A percentile compares a stretch with the other conserved stretches of the same genome.
Evolutionary conservation across 2,888 invertebrate species (phyloP).

Genomic region (Euspilapteryx auroguttella): DNA sequence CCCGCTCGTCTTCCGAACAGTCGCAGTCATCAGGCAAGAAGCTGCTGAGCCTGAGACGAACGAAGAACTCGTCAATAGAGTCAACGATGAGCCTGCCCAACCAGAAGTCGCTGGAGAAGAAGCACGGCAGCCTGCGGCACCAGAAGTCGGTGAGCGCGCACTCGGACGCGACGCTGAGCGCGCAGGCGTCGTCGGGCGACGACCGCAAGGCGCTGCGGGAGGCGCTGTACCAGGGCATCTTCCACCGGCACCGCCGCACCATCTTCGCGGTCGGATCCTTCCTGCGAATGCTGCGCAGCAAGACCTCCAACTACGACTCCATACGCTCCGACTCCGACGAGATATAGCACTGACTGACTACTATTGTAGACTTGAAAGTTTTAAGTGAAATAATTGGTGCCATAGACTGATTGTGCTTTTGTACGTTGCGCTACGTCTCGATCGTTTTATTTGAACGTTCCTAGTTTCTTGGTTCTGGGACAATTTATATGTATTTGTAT

Average conservation of each 20-base stretch:
- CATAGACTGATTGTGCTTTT: slow-evolving; percentile 47
- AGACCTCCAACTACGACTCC: slow-evolving; percentile 76
- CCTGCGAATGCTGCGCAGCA: slow-evolving; percentile 71
- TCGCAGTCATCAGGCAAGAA: slow-evolving; percentile 46
- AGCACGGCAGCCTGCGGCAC: slow-evolving; percentile 59
- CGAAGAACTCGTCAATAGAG: slow-evolving; percentile 54
- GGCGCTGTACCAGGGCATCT: slow-evolving; percentile 76
- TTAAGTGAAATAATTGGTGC: slow-evolving; percentile 26
- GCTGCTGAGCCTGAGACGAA: slow-evolving; percentile 42
- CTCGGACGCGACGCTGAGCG: slow-evolving; percentile 57
- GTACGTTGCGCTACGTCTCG: too few species aligned
- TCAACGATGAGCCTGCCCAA: slow-evolving; percentile 56
- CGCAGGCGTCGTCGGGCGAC: slow-evolving; percentile 50
- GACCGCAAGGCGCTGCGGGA: slow-evolving; percentile 72
- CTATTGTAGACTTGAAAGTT: slow-evolving; percentile 3
- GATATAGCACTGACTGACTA: slow-evolving; percentile 37
- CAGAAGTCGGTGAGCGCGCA: slow-evolving; percentile 64
- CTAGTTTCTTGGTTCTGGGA: slow-evolving; percentile 53
- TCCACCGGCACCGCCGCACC: slow-evolving; percentile 74
- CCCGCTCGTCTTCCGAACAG: slow-evolving; percentile 41
- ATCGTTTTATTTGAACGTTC: slow-evolving; percentile 48
- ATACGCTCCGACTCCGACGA: slow-evolving; percentile 65
- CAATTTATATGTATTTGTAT: slow-evolving; percentile 56
- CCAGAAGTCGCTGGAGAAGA: slow-evolving; percentile 54
- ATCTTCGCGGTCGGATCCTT: slow-evolving; percentile 78